Evolutionary conservation across 2,113 vertebrate genomes (phyloP), one percentile per base, ranked within the genome.

Genomic region (Chionodraco myersi): DNA sequence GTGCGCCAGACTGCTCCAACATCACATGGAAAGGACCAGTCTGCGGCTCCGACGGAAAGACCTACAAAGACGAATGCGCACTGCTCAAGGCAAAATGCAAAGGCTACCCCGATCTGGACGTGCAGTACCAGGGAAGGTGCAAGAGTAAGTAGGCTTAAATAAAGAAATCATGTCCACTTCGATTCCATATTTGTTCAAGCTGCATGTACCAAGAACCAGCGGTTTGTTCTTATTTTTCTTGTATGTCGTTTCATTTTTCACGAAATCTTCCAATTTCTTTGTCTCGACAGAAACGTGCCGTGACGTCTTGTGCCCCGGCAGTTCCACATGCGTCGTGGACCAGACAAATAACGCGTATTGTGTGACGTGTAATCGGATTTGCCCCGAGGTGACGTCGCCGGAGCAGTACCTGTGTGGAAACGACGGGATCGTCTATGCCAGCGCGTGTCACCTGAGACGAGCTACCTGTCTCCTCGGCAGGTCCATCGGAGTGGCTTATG

Each of bases 331-430:
- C 77, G 98, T 99, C 34, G 97, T 99, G 86, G 98, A 99, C 92
- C 98, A 99, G 94, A 98, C 96, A 45, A 99, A 98, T 84, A 99
- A 98, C 1, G 98, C 98, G 53, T 98, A 99, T 91, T 99, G 98
- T 11, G 98, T 99, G 92, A 98, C 96, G 2, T 99, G 98, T 90
- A 99, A 99, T 93, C 96, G 96, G 85, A 96, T 99, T 93, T 99
- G 98, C 90, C 97, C 98, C 0, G 98, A 99, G 83, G 96, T 96
- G 75, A 95, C 96, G 51, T 97, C 96, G n/a, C 95, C 96, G 0
- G 97, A 99, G 47, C 98, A 99, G 87, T 98, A 97, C 91, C 96
- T 99, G 88, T 99, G 98, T 6, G 98, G 98, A 78, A 99, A 99
- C n/a, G 97, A 99, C 0, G 98, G 98, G 67, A 96, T 98, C 85